Evolutionary conservation across 92 coral and sea anemone species (phyloP).

Genomic region (Paramuricea clavata): DNA sequence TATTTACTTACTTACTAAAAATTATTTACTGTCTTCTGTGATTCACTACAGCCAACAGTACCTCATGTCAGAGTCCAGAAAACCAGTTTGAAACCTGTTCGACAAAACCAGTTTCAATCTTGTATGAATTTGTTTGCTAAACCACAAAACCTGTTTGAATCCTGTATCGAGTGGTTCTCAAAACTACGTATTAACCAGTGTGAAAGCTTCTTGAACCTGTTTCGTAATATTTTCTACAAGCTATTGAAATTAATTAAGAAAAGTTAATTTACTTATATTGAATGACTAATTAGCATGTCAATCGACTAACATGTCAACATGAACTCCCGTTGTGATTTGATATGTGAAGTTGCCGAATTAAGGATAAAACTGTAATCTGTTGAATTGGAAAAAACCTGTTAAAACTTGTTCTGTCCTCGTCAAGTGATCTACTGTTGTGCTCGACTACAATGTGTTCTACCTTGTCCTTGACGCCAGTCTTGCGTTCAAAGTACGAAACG

Average conservation of each 20-base stretch:
- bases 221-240: too few species aligned
- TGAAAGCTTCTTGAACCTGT: background rate
- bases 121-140: background rate
- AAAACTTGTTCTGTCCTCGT: conserved; percentile 34
- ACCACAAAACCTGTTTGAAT: background rate
- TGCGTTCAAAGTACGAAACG: too few species aligned
- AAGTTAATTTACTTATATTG: background rate
- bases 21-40: conserved; percentile 29
- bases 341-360: too few species aligned
- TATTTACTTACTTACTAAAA: background rate
- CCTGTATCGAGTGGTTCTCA: background rate
- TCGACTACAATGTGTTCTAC: background rate
- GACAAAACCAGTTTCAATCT: background rate
- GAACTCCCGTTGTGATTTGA: too few species aligned
- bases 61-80: conserved; percentile 38
- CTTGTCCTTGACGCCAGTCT: too few species aligned
- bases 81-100: conserved; percentile 12
- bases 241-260: too few species aligned
- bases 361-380: too few species aligned
- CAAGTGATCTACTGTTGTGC: conserved; percentile 53
- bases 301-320: too few species aligned
- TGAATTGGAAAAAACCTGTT: background rate
- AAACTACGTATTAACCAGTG: background rate
- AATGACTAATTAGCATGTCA: too few species aligned
- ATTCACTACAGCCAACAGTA: conserved; percentile 35